Evolutionary conservation across 1,140 invertebrate genomes (phyloP).

Genomic region (Drosophila leontia): DNA sequence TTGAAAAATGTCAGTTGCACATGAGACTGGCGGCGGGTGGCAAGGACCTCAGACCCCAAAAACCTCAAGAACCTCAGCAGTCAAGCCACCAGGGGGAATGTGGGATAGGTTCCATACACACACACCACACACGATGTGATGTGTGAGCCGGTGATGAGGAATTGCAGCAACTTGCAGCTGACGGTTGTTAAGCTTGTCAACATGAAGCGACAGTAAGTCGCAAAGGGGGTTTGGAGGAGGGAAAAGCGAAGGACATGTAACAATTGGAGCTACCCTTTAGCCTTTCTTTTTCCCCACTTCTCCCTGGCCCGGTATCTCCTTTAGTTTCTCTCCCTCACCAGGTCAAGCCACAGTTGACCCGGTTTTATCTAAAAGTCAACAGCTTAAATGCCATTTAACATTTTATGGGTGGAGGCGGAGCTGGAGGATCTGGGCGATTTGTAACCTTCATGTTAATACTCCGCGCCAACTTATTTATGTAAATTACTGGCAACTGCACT

Average conservation of each 20-base stretch:
- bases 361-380: conserved; percentile 67
- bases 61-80: conserved; percentile 47
- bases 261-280: conserved; percentile 38
- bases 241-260: conserved; percentile 12
- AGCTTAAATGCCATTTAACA: conserved; percentile 76
- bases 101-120: not conserved
- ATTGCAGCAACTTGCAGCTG: conserved; percentile 47
- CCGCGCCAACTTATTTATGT: conserved; percentile 72
- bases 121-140: not conserved
- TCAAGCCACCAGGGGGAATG: conserved; percentile 29
- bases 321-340: conserved; percentile 2
- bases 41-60: conserved; percentile 39
- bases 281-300: not conserved
- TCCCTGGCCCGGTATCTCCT: not conserved
- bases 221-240: conserved; percentile 15
- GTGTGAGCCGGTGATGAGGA: conserved; percentile 41
- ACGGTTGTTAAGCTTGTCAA: conserved; percentile 61
- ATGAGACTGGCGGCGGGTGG: conserved; percentile 27
- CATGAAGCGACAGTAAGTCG: conserved; percentile 51
- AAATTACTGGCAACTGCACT: conserved; percentile 69
- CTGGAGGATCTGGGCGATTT: conserved; percentile 48
- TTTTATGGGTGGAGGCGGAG: conserved; percentile 40
- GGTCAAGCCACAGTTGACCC: conserved; percentile 55
- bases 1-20: conserved; percentile 71
- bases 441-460: conserved; percentile 78